These are phyloP conservation scores for Astropecten irregularis DNA, from an alignment of 53 echinoderm and acorn worm genomes.

Conservation along the genomic window DNA sequence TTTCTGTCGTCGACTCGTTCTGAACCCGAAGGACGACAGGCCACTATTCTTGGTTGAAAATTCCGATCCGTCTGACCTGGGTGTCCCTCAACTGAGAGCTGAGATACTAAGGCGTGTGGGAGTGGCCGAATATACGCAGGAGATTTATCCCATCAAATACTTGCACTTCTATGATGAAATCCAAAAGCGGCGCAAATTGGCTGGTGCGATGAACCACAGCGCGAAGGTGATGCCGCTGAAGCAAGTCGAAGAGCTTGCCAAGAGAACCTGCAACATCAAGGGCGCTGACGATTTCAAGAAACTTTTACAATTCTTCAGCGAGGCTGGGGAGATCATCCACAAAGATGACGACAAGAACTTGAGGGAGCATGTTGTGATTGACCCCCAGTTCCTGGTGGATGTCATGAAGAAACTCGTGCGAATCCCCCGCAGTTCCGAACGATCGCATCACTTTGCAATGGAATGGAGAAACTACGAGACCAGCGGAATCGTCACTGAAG, in stretches of 20 bases:
- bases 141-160: slow-evolving; percentile 44
- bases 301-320: not conserved
- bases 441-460: slow-evolving; percentile 12
- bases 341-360: slow-evolving; percentile 6
- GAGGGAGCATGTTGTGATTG: slow-evolving; percentile 16
- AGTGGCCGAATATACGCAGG: slow-evolving; percentile 37
- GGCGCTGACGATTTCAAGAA: not conserved
- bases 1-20: slow-evolving; percentile 23
- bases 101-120: slow-evolving; percentile 24
- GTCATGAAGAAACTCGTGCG: not conserved
- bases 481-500: not conserved
- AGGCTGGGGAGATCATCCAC: slow-evolving; percentile 35
- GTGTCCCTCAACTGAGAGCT: slow-evolving; percentile 9
- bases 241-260: not conserved
- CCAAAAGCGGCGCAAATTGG: slow-evolving; percentile 1
- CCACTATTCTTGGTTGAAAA: slow-evolving; percentile 34
- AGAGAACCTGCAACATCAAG: not conserved
- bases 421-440: not conserved
- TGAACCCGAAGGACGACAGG: slow-evolving; percentile 18
- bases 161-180: slow-evolving; percentile 14
- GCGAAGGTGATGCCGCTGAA: slow-evolving; percentile 4
- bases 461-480: slow-evolving; percentile 12
- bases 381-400: slow-evolving; percentile 53
- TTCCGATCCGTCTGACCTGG: not conserved
- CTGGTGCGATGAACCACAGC: not conserved